A percentile compares a stretch with the other conserved stretches of the same genome.
phyloP scores from a whole-genome alignment of 2,113 vertebrate genomes.

The Rhinoderma darwinii region DNA sequence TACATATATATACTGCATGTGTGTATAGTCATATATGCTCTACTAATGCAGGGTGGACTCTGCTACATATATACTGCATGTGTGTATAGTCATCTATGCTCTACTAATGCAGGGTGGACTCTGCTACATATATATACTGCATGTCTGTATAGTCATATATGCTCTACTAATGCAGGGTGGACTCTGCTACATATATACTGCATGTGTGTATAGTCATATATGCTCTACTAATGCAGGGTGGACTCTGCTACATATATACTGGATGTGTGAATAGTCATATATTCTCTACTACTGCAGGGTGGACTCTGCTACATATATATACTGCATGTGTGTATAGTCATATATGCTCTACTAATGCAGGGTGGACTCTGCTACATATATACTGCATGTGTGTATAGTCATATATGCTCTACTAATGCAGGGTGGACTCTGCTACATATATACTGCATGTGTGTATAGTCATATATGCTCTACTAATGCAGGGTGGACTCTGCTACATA shows the following conservation, averaged over 20 bases:
- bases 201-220: background rate
- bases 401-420: background rate
- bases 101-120: background rate
- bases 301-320: background rate
- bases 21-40: too few relatives aligned
- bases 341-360: background rate
- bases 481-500: background rate
- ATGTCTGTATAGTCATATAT: too few relatives aligned
- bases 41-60: background rate
- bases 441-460: background rate
- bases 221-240: background rate
- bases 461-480: background rate
- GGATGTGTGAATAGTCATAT: background rate
- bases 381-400: background rate
- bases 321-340: background rate
- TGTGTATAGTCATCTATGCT: background rate
- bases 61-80: background rate
- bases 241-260: background rate
- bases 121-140: too few relatives aligned
- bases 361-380: background rate
- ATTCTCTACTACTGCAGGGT: background rate
- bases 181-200: background rate
- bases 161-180: background rate
- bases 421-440: too few relatives aligned
- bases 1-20: background rate